Evolutionary conservation across 2,113 vertebrate species (phyloP).

Genomic region (Isurus oxyrinchus): DNA sequence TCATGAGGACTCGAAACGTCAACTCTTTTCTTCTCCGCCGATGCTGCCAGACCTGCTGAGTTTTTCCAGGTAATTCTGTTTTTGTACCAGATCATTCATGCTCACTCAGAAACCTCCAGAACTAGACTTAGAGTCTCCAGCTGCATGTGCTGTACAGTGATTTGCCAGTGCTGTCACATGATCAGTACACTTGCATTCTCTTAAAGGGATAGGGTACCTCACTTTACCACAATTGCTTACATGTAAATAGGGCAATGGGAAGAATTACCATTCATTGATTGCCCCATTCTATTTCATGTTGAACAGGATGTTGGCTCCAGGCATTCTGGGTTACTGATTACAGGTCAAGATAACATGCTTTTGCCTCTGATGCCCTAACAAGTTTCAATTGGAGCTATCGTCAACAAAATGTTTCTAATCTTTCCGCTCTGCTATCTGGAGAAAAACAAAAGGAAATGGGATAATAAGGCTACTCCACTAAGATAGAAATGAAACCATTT

Average conservation of each 20-base stretch:
- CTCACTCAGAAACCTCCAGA: too few relatives aligned
- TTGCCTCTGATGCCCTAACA: background rate
- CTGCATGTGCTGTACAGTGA: too few relatives aligned
- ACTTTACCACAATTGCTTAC: background rate
- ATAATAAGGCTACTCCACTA: background rate
- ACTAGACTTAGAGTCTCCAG: too few relatives aligned
- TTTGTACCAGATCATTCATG: too few relatives aligned
- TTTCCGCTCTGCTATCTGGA: background rate
- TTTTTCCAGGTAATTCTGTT: too few relatives aligned
- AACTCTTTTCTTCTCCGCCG: too few relatives aligned
- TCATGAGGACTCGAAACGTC: too few relatives aligned
- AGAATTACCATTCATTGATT: background rate
- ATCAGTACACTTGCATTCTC: too few relatives aligned
- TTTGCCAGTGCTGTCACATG: too few relatives aligned
- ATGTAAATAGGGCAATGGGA: background rate
- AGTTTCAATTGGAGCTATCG: background rate
- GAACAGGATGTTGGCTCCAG: background rate
- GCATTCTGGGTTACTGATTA: background rate
- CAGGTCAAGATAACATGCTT: background rate
- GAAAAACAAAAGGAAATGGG: background rate
- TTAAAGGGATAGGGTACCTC: too few relatives aligned
- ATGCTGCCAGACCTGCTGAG: too few relatives aligned
- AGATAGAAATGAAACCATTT: background rate
- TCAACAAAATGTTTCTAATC: background rate
- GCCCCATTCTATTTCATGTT: background rate